These are phyloP conservation scores for Eremophila alpestris DNA, from an alignment of 2,797 vertebrate species.

Conservation along the genomic window DNA sequence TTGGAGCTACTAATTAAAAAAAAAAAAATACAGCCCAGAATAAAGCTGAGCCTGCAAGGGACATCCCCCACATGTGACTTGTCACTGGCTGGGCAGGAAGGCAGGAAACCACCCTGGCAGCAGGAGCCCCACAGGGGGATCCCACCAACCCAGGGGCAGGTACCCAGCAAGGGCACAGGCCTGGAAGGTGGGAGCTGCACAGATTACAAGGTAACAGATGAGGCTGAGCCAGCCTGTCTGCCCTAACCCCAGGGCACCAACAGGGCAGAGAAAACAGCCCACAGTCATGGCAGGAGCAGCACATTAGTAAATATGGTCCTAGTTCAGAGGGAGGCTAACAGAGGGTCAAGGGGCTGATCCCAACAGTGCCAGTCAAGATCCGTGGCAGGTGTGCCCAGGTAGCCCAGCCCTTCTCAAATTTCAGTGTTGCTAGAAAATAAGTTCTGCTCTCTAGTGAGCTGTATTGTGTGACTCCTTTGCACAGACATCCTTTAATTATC, in stretches of 20 bases:
- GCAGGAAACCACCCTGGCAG: not conserved
- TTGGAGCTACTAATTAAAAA: not conserved
- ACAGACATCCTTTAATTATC: not conserved
- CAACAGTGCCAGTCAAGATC: not conserved
- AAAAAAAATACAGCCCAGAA: not conserved
- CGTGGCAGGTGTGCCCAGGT: rapidly evolving
- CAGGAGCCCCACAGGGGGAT: rapidly evolving
- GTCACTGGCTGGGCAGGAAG: too few species aligned
- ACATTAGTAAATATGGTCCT: rapidly evolving
- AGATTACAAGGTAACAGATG: rapidly evolving
- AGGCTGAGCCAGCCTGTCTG: not conserved
- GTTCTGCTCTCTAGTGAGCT: not conserved
- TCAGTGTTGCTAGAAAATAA: not conserved
- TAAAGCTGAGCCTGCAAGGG: not conserved
- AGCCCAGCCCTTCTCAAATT: not conserved
- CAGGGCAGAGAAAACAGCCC: too few species aligned
- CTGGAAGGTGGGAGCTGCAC: rapidly evolving
- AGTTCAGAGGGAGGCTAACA: not conserved
- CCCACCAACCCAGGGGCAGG: not conserved
- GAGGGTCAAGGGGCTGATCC: not conserved
- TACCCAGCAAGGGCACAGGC: not conserved
- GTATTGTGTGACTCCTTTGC: not conserved
- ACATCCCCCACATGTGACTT: too few species aligned
- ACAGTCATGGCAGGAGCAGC: not conserved
- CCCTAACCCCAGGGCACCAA: rapidly evolving